Conservation (phyloP, 1,140 invertebrate species). For the Pararge aegeria region DNA sequence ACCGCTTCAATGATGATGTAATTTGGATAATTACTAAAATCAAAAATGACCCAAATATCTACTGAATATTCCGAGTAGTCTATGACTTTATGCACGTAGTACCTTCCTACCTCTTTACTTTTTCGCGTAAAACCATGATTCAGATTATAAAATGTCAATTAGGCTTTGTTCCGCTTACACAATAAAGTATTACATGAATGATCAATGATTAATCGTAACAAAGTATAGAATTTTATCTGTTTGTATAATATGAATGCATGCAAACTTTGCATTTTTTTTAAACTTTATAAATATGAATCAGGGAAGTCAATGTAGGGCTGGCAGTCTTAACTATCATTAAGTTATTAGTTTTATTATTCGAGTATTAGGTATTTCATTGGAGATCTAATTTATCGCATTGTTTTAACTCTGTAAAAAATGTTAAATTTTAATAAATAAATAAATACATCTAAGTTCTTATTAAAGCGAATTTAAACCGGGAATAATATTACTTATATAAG, state of each 20-base stretch:
- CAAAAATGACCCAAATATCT: constrained; percentile 1
- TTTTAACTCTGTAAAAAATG: too few relatives aligned
- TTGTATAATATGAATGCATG: constrained; percentile 12
- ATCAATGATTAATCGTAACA: constrained; percentile 10
- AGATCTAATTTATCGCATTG: too few relatives aligned
- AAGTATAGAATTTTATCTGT: constrained; percentile 15
- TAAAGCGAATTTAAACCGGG: too few relatives aligned
- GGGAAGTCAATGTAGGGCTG: constrained; percentile 13
- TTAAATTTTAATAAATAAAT: too few relatives aligned
- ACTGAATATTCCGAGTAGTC: not conserved
- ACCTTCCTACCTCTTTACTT: not conserved
- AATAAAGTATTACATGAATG: constrained; percentile 4
- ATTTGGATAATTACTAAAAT: too few relatives aligned
- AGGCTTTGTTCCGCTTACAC: constrained; percentile 14
- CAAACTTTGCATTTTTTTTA: constrained; percentile 7
- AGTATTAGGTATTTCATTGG: too few relatives aligned
- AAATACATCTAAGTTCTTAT: too few relatives aligned
- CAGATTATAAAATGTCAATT: constrained; percentile 13
- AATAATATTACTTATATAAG: too few relatives aligned
- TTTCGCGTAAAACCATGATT: not conserved
- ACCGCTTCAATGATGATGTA: too few relatives aligned
- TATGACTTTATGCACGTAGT: constrained; percentile 1
- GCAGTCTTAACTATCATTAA: too few relatives aligned
- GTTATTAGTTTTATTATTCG: too few relatives aligned
- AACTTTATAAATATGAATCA: constrained; percentile 10